Percentiles rank a stretch among this genome's conserved stretches.
These are phyloP conservation scores for Carapus acus DNA, from an alignment of 2,797 vertebrate genomes.

Conservation along the genomic window DNA sequence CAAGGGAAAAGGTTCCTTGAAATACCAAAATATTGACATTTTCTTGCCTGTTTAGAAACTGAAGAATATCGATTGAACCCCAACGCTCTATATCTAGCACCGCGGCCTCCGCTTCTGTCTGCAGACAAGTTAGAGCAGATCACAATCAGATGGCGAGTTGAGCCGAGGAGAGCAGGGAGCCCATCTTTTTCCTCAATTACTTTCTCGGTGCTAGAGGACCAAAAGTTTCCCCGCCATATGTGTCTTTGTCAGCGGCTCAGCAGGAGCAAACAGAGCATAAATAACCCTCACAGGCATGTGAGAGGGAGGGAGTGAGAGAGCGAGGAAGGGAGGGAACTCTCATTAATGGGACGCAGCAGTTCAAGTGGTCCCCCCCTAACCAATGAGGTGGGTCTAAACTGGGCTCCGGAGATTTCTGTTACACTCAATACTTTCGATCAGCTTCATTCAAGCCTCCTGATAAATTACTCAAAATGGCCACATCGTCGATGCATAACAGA, in stretches of 20 bases:
- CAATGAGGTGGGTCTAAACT: background rate
- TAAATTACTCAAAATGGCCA: background rate
- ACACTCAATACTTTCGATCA: background rate
- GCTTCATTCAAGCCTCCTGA: background rate
- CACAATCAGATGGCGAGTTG: background rate
- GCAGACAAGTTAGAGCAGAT: too few species aligned
- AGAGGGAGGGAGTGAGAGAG: background rate
- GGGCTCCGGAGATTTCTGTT: too few species aligned
- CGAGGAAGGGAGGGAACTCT: background rate
- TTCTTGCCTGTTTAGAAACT: too few species aligned
- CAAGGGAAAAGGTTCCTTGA: too few species aligned
- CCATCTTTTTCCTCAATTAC: background rate
- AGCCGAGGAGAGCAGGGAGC: background rate
- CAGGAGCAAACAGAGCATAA: background rate
- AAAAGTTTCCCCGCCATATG: background rate
- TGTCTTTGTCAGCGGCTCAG: background rate
- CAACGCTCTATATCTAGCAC: too few species aligned
- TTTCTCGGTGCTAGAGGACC: too few species aligned
- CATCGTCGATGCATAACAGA: slow-evolving; percentile 1
- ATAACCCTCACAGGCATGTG: background rate
- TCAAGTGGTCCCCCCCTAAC: background rate
- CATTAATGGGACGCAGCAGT: background rate
- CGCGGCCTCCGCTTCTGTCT: too few species aligned
- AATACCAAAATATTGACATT: too few species aligned
- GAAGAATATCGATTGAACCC: too few species aligned